Conservation (phyloP, 1,140 invertebrate genomes). For the Frieseomelitta varia region DNA sequence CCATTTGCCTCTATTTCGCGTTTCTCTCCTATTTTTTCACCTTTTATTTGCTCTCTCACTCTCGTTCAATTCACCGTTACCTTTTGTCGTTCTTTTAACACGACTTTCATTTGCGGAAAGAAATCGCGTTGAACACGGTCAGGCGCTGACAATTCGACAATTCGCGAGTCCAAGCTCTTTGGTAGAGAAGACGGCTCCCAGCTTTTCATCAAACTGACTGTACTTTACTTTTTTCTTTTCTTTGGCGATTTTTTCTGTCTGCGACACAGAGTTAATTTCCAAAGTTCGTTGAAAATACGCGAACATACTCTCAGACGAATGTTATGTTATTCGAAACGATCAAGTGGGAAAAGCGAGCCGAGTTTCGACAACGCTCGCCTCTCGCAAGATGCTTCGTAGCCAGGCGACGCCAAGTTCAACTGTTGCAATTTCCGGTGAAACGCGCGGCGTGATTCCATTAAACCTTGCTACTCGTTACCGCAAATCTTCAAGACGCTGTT, state of each 20-base stretch:
- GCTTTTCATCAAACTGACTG: too few species aligned
- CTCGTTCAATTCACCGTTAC: not conserved
- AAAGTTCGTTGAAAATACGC: too few species aligned
- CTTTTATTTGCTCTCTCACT: not conserved
- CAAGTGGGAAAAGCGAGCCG: too few species aligned
- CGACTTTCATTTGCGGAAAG: not conserved
- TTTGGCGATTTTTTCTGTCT: too few species aligned
- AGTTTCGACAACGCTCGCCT: not conserved
- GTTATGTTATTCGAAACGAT: too few species aligned
- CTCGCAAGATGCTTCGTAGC: constrained; percentile 5
- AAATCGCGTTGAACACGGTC: not conserved
- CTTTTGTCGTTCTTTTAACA: too few species aligned
- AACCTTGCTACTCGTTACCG: constrained; percentile 42
- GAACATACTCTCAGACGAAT: too few species aligned
- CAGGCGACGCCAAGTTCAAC: constrained; percentile 36
- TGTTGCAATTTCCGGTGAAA: constrained; percentile 30
- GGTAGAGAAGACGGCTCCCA: too few species aligned
- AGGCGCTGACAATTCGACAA: not conserved
- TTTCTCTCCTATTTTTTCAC: not conserved
- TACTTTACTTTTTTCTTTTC: too few species aligned
- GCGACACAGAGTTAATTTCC: too few species aligned
- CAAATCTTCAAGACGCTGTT: constrained; percentile 59
- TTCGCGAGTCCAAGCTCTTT: not conserved
- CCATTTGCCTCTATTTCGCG: not conserved
- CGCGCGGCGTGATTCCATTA: constrained; percentile 53